Evolutionary conservation across 2,888 invertebrate species (phyloP).

Genomic region (Pyrgus malvae): DNA sequence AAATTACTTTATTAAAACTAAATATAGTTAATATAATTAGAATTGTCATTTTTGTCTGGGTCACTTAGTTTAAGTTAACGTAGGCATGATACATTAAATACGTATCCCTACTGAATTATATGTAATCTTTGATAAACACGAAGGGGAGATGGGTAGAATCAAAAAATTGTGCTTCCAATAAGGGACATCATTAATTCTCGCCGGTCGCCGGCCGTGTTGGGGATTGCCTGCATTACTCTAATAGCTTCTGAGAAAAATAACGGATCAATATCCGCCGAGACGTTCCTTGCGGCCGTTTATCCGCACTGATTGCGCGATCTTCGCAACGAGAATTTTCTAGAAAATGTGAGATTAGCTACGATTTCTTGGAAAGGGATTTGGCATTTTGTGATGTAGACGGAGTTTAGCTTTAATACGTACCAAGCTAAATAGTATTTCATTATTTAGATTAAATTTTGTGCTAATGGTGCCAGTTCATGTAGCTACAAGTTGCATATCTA

Average conservation of each 20-base stretch:
- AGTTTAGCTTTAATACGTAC: too few species aligned
- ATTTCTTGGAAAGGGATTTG: neutral
- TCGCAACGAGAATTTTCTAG: neutral
- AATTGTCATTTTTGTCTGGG: too few species aligned
- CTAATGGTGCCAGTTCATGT: too few species aligned
- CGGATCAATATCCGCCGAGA: constrained; percentile 62
- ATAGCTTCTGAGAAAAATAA: constrained; percentile 64
- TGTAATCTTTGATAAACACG: constrained; percentile 34
- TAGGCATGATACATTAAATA: too few species aligned
- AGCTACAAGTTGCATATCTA: too few species aligned
- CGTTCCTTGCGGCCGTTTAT: constrained; percentile 42
- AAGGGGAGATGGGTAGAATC: constrained; percentile 67
- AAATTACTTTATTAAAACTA: too few species aligned
- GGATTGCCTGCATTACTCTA: constrained; percentile 66
- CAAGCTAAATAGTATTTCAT: too few species aligned
- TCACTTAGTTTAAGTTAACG: too few species aligned
- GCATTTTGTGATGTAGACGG: too few species aligned
- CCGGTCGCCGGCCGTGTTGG: constrained; percentile 53
- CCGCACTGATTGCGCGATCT: constrained; percentile 32
- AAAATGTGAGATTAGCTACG: neutral
- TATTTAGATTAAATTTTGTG: too few species aligned
- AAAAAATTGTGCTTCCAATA: constrained; percentile 87
- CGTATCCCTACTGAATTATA: neutral
- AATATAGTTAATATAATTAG: too few species aligned
- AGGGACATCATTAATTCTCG: constrained; percentile 86